These are phyloP conservation scores for Stramonita haemastoma DNA, from an alignment of 2,888 invertebrate species.

Conservation along the genomic window DNA sequence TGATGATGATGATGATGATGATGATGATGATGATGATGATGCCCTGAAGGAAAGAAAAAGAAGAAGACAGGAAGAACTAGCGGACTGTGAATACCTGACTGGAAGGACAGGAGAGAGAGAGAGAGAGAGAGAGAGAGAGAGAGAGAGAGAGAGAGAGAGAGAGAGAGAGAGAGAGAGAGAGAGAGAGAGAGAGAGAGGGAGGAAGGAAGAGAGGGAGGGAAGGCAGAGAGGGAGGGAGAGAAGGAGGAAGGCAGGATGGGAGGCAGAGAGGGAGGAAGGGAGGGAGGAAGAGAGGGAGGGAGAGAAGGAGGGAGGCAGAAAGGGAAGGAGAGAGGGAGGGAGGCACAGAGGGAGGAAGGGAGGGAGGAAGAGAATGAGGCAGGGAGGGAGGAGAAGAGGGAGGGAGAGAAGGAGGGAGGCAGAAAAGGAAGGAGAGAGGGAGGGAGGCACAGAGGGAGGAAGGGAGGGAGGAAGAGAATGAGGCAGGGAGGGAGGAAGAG, in stretches of 20 bases:
- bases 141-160: neutral
- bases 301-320: neutral
- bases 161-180: too few species aligned
- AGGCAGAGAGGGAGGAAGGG: too few species aligned
- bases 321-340: neutral
- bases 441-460: neutral
- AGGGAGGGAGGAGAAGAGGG: neutral
- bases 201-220: too few species aligned
- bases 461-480: neutral
- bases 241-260: too few species aligned
- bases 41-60: neutral
- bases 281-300: neutral
- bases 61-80: neutral
- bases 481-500: neutral
- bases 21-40: too few species aligned
- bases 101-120: conserved; percentile 1
- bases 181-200: too few species aligned
- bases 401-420: too few species aligned
- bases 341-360: neutral
- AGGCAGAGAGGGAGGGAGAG: too few species aligned
- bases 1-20: too few species aligned
- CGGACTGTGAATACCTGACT: too few species aligned
- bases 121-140: neutral
- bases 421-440: neutral
- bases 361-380: neutral